Evolutionary conservation across 2,888 invertebrate species (phyloP), one percentile per base, ranked within the genome.

Genomic region (Lepetodrilus schrolli): DNA sequence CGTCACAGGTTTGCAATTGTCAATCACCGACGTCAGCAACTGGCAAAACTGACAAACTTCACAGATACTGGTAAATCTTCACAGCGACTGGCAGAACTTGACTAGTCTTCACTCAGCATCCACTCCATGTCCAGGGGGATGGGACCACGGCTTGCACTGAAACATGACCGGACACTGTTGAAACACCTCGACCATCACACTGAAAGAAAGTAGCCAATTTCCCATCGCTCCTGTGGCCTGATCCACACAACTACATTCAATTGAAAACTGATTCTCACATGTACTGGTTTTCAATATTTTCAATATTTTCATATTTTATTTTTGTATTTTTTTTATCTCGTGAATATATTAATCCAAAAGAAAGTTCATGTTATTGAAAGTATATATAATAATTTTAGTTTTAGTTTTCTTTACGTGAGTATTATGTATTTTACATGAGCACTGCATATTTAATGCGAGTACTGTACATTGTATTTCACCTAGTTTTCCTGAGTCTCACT

Each of bases 401-500:
- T 10, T 7, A 37, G 1, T 7, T 7, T 13, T 10, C 43, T 17
- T 13, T 4, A 7, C 17, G 43, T 13, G 43, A 10, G n/a, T 7
- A 0, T 4, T 43, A 43, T 8, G 7, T 38, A 8, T 13, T 8
- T 38, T 38, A 38, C 10, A n/a, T n/a, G n/a, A n/a, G n/a, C n/a
- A n/a, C n/a, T 10, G 5, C 7, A 10, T 10, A 49, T 49, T 49
- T 10, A 5, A 49, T 49, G 49, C 7, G 5, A 49, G 17, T 49
- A 10, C 4, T 51, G 13, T 2, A 23, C 13, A 26, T 51, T 51
- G 3, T 51, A 13, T 1, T 23, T 2, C 36, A 65, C 68, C 47
- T 68, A n/a, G 23, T 68, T 68, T 68, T 68, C 43, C 43, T 68
- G 3, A 68, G 68, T 4, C 43, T 10, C 17, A 68, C 30, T 0